These are phyloP conservation scores for Atethmia centrago DNA, from an alignment of 2,888 invertebrate species.

Conservation along the genomic window DNA sequence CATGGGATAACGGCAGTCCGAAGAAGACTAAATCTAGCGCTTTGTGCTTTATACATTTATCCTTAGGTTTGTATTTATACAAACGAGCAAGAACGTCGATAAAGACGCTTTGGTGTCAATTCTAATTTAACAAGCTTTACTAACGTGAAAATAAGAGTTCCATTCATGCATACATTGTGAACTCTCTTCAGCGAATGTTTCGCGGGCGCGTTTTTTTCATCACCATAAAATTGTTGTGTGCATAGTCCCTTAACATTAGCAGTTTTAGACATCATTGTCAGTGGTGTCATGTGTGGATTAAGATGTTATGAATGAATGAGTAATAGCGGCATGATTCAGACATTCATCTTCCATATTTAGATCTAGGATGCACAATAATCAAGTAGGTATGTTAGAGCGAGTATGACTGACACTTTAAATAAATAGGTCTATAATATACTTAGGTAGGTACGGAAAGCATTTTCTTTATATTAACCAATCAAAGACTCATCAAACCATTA, in stretches of 20 bases:
- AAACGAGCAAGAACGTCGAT: background rate
- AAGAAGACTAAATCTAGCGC: background rate
- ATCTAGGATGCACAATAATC: conserved; percentile 24
- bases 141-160: too few relatives aligned
- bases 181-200: background rate
- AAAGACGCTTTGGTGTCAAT: background rate
- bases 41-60: background rate
- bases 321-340: conserved; percentile 34
- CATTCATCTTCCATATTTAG: conserved; percentile 6
- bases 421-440: background rate
- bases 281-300: conserved; percentile 38
- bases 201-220: too few relatives aligned
- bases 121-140: background rate
- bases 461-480: background rate
- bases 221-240: background rate
- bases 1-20: background rate
- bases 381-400: background rate
- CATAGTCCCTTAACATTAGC: background rate
- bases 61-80: background rate
- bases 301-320: conserved; percentile 46
- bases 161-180: background rate
- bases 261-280: conserved; percentile 20
- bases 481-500: background rate
- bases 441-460: background rate
- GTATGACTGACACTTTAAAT: background rate